Evolutionary conservation across 53 echinoderm and acorn worm species (phyloP), one percentile per base, ranked within the genome.

Genomic region (Paelopatides confundens): DNA sequence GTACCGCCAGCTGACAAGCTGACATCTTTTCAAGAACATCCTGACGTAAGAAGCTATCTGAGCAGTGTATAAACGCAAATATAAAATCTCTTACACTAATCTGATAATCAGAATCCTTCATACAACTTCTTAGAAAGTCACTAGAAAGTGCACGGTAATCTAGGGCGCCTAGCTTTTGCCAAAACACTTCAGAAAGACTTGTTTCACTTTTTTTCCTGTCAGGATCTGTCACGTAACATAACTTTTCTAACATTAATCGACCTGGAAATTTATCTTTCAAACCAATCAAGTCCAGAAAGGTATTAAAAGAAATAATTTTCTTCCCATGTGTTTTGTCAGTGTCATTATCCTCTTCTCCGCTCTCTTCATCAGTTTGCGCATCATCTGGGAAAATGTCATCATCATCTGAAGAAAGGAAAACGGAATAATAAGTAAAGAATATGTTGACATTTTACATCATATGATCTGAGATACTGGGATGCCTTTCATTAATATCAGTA

Each of bases 11-110:
- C n/a, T n/a, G n/a, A n/a, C 28, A 68, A 9, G 69, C 31, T 1
- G 69, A 68, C 69, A 68, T 68, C 36, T 68, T 68, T 63, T 63
- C 64, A 29, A 63, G 64, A 15, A 63, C n/a, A 21, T 63, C 64
- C 29, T 63, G 64, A 23, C 64, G 64, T 21, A 66, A 10, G 33
- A n/a, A 66, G 4, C 29, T 66, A 14, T 66, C 66, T 0, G 66
- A 66, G 27, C n/a, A 69, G 30, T 69, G 69, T 21, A 69, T 18
- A 35, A 69, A 18, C 34, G 35, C 69, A 35, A 69, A 69, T 33
- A 69, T n/a, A 35, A 69, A 69, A 23, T 69, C 69, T 35, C 37
- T 32, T 8, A 69, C 30, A 15, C 35, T 69, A 14, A 69, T 8
- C n/a, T 69, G 15, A 7, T 17, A 12, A 8, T 12, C 2, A 35